Evolutionary conservation across 2,888 invertebrate species (phyloP).

Genomic region (Tanytarsus gracilentus): DNA sequence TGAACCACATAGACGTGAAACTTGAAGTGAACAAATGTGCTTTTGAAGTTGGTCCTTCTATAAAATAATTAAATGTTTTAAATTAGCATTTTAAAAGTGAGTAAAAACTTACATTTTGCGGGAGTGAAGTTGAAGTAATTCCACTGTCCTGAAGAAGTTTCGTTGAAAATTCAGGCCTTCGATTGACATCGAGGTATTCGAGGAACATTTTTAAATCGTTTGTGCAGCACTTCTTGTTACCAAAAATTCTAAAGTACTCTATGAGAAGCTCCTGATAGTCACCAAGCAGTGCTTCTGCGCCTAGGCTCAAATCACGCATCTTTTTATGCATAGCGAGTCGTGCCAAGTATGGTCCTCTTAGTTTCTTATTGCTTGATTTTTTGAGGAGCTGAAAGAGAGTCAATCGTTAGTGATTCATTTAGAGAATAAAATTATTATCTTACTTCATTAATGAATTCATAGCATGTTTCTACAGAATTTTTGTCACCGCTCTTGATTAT

Average conservation of each 20-base stretch:
- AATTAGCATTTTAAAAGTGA: neutral
- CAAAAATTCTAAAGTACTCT: conserved; percentile 70
- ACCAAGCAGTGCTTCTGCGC: conserved; percentile 50
- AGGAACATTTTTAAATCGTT: conserved; percentile 72
- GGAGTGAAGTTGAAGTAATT: conserved; percentile 54
- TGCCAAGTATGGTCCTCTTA: conserved; percentile 77
- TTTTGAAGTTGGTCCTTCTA: conserved; percentile 69
- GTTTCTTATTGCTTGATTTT: conserved; percentile 45
- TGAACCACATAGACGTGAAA: conserved; percentile 62
- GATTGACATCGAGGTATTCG: conserved; percentile 48
- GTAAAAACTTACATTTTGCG: conserved; percentile 49
- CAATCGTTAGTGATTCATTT: conserved; percentile 33
- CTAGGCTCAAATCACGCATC: conserved; percentile 47
- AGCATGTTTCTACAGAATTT: conserved; percentile 36
- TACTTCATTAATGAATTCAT: conserved; percentile 39
- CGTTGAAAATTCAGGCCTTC: conserved; percentile 51
- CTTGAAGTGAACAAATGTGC: conserved; percentile 68
- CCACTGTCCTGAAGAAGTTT: conserved; percentile 56
- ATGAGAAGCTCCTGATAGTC: conserved; percentile 60
- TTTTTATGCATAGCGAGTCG: conserved; percentile 64
- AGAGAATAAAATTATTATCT: neutral
- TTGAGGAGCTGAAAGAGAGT: conserved; percentile 48
- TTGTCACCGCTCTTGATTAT: conserved; percentile 42
- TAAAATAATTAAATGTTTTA: conserved; percentile 30
- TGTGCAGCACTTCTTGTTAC: conserved; percentile 78